Percentiles rank a stretch among this genome's conserved stretches.
Evolutionary conservation across 2,797 vertebrate species (phyloP).

Genomic region (Cryptoprocta ferox): DNA sequence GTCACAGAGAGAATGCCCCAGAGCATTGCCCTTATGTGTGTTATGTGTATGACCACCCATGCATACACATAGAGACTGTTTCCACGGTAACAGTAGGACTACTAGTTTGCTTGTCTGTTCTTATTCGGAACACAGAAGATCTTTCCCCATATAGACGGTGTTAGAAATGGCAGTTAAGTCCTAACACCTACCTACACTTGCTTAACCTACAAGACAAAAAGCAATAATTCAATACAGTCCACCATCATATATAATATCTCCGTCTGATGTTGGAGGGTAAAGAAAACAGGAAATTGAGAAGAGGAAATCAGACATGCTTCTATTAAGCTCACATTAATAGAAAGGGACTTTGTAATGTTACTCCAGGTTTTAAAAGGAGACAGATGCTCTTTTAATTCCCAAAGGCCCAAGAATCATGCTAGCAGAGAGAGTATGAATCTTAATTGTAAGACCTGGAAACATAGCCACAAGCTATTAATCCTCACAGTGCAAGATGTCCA

Average conservation of each 20-base stretch:
- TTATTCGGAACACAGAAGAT: constrained; percentile 8
- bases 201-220: neutral
- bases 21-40: neutral
- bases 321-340: neutral
- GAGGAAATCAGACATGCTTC: neutral
- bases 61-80: neutral
- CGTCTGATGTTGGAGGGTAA: neutral
- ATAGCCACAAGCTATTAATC: neutral
- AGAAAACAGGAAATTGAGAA: constrained; percentile 29
- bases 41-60: neutral
- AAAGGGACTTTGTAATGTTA: neutral
- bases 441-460: neutral
- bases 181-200: neutral
- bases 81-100: neutral
- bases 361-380: constrained; percentile 16
- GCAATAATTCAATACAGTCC: neutral
- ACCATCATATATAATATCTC: neutral
- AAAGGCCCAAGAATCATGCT: neutral
- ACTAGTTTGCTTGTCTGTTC: neutral
- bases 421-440: neutral
- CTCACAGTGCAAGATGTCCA: neutral
- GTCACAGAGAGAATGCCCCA: neutral
- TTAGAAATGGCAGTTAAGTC: neutral
- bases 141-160: neutral
- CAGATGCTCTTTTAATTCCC: neutral